Percentiles rank a stretch among this genome's conserved stretches.
phyloP scores from a whole-genome alignment of 2,797 vertebrate species.

The Diplodus sargus region DNA sequence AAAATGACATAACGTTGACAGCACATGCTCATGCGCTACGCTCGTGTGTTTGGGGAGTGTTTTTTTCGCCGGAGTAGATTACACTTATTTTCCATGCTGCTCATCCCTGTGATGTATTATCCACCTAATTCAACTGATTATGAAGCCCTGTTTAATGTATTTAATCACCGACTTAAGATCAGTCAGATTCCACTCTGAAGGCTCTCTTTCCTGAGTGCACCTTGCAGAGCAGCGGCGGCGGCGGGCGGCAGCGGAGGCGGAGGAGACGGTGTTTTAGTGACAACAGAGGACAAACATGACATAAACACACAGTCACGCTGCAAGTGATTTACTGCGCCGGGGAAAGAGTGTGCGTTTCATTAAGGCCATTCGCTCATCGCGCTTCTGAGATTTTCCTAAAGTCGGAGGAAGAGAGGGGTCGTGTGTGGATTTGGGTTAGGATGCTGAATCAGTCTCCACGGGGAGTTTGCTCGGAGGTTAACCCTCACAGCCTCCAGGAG shows the following conservation, averaged over 20 bases:
- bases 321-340: constrained; percentile 66
- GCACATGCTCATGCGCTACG: constrained; percentile 56
- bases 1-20: constrained; percentile 78
- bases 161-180: constrained; percentile 69
- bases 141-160: constrained; percentile 61
- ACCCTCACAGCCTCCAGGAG: constrained; percentile 27
- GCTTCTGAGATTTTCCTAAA: constrained; percentile 64
- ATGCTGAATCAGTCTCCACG: constrained; percentile 43
- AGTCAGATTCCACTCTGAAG: constrained; percentile 63
- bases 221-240: constrained; percentile 29
- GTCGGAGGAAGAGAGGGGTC: constrained; percentile 20
- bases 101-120: constrained; percentile 75
- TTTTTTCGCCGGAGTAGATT: constrained; percentile 63
- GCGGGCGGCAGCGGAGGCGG: background rate
- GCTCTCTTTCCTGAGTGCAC: constrained; percentile 44
- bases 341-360: constrained; percentile 76
- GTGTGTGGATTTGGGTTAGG: constrained; percentile 40
- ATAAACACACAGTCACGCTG: constrained; percentile 62
- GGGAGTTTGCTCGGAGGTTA: constrained; percentile 43
- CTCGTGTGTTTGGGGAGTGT: constrained; percentile 58
- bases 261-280: constrained; percentile 60
- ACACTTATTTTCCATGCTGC: constrained; percentile 78
- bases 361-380: constrained; percentile 60
- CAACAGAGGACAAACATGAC: constrained; percentile 71
- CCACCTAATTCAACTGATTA: constrained; percentile 69